phyloP scores from a whole-genome alignment of 2,113 vertebrate species.

The Toxotes jaculatrix region DNA sequence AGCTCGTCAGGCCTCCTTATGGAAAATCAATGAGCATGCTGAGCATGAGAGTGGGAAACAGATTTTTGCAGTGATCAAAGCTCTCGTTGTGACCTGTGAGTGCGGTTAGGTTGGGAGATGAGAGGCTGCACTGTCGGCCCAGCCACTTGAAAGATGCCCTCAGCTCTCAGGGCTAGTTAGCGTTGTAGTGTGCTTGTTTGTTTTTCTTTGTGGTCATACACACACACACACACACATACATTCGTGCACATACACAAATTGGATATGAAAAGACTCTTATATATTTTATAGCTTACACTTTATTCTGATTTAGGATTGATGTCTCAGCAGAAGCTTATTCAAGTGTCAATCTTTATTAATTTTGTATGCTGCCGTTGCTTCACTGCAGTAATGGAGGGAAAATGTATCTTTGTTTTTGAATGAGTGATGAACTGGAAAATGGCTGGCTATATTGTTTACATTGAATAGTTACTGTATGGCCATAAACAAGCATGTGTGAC shows the following conservation, averaged over 20 bases:
- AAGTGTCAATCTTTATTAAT: constrained; percentile 14
- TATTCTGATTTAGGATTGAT: constrained; percentile 25
- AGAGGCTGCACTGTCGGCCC: constrained; percentile 66
- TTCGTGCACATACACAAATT: not conserved
- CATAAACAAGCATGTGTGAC: constrained; percentile 8
- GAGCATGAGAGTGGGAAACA: constrained; percentile 69
- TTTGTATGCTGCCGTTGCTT: not conserved
- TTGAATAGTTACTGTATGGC: not conserved
- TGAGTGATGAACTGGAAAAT: constrained; percentile 38
- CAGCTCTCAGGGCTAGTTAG: constrained; percentile 58
- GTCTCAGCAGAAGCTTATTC: constrained; percentile 21
- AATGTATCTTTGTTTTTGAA: constrained; percentile 23
- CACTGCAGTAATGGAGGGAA: constrained; percentile 1
- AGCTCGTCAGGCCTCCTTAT: constrained; percentile 40
- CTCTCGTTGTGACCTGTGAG: constrained; percentile 67
- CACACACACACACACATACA: not conserved
- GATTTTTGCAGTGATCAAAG: constrained; percentile 72
- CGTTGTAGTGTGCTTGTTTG: constrained; percentile 67
- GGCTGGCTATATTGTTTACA: not conserved
- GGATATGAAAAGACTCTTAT: constrained; percentile 45
- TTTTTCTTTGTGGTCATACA: constrained; percentile 65
- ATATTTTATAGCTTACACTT: constrained; percentile 33
- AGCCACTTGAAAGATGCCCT: constrained; percentile 70
- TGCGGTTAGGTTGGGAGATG: constrained; percentile 50
- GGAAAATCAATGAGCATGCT: constrained; percentile 69